These are phyloP conservation scores for Noctua fimbriata DNA, from an alignment of 2,888 invertebrate genomes.

Conservation along the genomic window DNA sequence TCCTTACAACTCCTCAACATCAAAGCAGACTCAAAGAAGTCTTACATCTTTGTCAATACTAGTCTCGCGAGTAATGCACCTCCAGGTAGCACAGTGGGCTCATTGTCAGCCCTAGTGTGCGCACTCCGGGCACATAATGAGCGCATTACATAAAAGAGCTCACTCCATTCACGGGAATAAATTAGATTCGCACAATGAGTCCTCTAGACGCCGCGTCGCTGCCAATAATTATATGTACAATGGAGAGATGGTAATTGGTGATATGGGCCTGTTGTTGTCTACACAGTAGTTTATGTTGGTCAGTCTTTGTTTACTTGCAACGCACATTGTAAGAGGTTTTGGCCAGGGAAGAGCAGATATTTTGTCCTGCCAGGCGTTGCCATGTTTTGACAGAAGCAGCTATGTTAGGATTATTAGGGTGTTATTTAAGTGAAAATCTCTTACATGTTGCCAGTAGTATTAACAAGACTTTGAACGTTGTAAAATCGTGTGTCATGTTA, in stretches of 20 bases:
- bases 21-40: conserved; percentile 16
- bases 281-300: conserved; percentile 30
- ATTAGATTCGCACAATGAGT: conserved; percentile 80
- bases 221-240: conserved; percentile 67
- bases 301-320: conserved; percentile 25
- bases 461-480: not conserved
- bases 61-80: conserved; percentile 13
- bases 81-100: conserved; percentile 24
- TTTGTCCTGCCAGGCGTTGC: no score
- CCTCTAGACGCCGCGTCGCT: conserved; percentile 56
- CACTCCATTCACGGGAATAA: conserved; percentile 81
- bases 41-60: conserved; percentile 21
- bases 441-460: not conserved
- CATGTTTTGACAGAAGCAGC: not conserved
- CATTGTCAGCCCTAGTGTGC: conserved; percentile 73
- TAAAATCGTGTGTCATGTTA: not conserved
- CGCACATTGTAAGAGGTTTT: not conserved
- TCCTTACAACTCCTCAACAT: not conserved
- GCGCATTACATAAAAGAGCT: conserved; percentile 81
- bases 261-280: conserved; percentile 25
- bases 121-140: conserved; percentile 76
- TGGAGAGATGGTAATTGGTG: conserved; percentile 61
- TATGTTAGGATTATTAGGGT: not conserved
- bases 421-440: not conserved
- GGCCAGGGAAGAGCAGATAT: no score